Evolutionary conservation across 2,797 vertebrate genomes (phyloP).

Genomic region (Lutjanus argentimaculatus): DNA sequence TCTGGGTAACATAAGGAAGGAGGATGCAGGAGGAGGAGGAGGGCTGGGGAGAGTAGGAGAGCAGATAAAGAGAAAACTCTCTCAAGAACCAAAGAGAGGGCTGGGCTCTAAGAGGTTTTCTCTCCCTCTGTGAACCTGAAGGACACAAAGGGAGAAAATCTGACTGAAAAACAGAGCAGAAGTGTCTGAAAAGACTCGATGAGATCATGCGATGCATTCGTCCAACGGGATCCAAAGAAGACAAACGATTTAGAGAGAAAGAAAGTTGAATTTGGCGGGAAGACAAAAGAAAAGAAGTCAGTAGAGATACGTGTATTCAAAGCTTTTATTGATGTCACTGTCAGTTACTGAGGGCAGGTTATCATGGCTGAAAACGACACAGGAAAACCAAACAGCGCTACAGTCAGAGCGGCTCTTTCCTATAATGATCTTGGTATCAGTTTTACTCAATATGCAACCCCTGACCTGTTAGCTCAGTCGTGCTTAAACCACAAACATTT

Average conservation of each 20-base stretch:
- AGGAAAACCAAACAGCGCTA: not conserved
- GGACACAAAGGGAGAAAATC: not conserved
- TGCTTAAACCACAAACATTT: not conserved
- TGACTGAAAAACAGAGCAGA: not conserved
- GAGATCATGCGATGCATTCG: not conserved
- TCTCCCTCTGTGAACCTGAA: not conserved
- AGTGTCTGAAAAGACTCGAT: slow-evolving; percentile 1
- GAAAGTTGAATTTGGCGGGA: not conserved
- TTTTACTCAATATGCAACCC: slow-evolving; percentile 14
- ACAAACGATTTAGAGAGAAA: not conserved
- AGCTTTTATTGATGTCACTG: slow-evolving; percentile 55
- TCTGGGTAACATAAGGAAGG: slow-evolving; percentile 42
- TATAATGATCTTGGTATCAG: not conserved
- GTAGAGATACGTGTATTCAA: not conserved
- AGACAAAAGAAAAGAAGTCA: not conserved
- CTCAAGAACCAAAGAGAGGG: slow-evolving; percentile 5
- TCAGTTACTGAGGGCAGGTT: slow-evolving; percentile 8
- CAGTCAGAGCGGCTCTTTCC: not conserved
- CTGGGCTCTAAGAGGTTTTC: not conserved
- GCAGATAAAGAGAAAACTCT: slow-evolving; percentile 47
- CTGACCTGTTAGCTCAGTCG: not conserved
- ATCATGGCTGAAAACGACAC: not conserved
- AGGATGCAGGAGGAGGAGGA: slow-evolving; percentile 19
- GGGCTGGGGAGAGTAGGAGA: slow-evolving; percentile 33
- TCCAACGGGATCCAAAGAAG: not conserved